phyloP scores from a whole-genome alignment of 1,140 invertebrate genomes.

The Pissodes strobi region DNA sequence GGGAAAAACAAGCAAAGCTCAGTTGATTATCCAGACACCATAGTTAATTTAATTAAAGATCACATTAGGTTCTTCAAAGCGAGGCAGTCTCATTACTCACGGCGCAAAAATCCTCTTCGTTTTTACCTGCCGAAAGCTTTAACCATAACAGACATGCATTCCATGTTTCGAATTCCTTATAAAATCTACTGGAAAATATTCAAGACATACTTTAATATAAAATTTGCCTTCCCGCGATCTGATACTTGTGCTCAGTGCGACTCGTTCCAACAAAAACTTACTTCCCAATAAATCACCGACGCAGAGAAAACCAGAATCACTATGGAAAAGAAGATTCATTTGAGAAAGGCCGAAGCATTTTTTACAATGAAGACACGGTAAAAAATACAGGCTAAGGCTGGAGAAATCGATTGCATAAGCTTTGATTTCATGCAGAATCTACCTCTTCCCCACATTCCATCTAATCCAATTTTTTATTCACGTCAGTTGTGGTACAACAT shows the following conservation, averaged over 20 bases:
- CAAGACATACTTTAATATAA: slow-evolving; percentile 25
- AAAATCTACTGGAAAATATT: slow-evolving; percentile 26
- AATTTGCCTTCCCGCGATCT: slow-evolving; percentile 26
- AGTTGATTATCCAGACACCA: not conserved
- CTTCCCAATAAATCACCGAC: slow-evolving; percentile 12
- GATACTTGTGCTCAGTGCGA: slow-evolving; percentile 33
- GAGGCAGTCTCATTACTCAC: slow-evolving; percentile 32
- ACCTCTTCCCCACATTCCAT: slow-evolving; percentile 31
- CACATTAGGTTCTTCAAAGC: slow-evolving; percentile 7
- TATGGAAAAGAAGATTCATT: slow-evolving; percentile 23
- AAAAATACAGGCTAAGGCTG: slow-evolving; percentile 20
- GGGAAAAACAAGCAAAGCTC: not conserved
- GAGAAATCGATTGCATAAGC: slow-evolving; percentile 3
- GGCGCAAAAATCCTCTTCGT: slow-evolving; percentile 21
- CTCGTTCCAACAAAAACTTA: too few relatives aligned
- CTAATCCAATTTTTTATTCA: slow-evolving; percentile 37
- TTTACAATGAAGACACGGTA: slow-evolving; percentile 14
- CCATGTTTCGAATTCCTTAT: slow-evolving; percentile 22
- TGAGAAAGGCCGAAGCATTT: slow-evolving; percentile 25
- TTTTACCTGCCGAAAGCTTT: slow-evolving; percentile 24
- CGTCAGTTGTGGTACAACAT: slow-evolving; percentile 36
- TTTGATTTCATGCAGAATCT: too few relatives aligned
- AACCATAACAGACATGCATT: slow-evolving; percentile 27
- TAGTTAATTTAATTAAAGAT: not conserved
- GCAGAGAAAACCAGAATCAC: slow-evolving; percentile 3